These are phyloP conservation scores for Hemiscyllium ocellatum DNA, from an alignment of 2,113 vertebrate species.

Conservation along the genomic window DNA sequence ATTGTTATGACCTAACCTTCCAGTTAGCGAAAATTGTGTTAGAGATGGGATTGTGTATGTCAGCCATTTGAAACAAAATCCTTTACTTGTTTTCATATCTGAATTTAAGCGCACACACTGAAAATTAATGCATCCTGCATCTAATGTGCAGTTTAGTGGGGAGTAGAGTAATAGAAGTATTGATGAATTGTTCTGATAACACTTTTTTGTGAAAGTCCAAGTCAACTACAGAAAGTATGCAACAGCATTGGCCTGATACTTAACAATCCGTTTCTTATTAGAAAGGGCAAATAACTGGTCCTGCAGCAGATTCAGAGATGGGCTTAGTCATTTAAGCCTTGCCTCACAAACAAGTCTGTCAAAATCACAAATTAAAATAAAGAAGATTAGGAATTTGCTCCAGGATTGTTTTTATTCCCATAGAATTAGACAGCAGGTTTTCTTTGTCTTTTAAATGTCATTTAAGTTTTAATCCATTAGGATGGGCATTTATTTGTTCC, in stretches of 20 bases:
- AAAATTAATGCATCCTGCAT: no score
- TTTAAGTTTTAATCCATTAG: background rate
- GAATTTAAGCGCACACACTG: no score
- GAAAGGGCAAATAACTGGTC: background rate
- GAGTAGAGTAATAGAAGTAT: no score
- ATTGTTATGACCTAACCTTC: no score
- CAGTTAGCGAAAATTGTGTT: no score
- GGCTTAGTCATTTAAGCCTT: background rate
- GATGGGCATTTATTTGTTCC: background rate
- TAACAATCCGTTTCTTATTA: background rate
- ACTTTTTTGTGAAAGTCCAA: no score
- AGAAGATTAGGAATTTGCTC: background rate
- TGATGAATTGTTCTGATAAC: no score
- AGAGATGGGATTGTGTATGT: no score
- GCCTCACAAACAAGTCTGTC: background rate
- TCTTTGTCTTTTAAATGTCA: background rate
- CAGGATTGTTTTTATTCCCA: background rate
- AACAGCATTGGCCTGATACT: background rate
- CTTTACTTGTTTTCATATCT: no score
- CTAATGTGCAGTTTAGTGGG: no score
- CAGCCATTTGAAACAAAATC: no score
- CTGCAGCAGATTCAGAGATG: background rate
- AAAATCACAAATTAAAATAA: background rate
- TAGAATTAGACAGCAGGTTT: background rate
- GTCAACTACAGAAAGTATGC: no score